phyloP scores from a whole-genome alignment of 2,797 vertebrate genomes.

The Mormyrus hasselquistii region DNA sequence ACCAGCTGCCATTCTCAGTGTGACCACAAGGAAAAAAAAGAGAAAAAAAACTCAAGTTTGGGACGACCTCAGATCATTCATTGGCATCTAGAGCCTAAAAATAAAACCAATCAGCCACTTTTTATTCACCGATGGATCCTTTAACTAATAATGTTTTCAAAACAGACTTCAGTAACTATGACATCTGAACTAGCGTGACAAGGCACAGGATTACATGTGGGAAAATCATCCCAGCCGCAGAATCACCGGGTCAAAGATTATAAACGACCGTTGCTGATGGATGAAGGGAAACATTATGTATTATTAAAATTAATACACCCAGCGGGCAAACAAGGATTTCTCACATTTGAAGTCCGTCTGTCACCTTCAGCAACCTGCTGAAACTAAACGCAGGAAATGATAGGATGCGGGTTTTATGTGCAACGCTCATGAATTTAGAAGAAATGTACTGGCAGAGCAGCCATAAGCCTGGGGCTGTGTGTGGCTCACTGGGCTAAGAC shows the following conservation, averaged over 20 bases:
- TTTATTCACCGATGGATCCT: not conserved
- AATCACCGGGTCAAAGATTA: not conserved
- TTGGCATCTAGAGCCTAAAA: not conserved
- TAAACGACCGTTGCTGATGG: not conserved
- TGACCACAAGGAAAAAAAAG: not conserved
- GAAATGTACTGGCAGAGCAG: not conserved
- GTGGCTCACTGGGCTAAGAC: not conserved
- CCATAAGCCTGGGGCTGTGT: not conserved
- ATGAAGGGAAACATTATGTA: not conserved
- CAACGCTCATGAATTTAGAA: not conserved
- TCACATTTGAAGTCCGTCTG: constrained; percentile 24
- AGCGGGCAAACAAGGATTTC: constrained; percentile 18
- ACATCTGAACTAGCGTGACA: not conserved
- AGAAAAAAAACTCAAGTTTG: not conserved
- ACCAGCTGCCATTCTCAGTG: not conserved
- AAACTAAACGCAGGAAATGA: not conserved
- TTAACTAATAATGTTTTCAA: constrained; percentile 1
- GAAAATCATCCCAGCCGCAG: not conserved
- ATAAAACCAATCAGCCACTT: not conserved
- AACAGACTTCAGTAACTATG: not conserved
- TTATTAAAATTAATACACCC: constrained; percentile 15
- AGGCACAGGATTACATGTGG: not conserved
- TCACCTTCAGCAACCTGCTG: not conserved
- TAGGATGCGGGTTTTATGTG: not conserved
- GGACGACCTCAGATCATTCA: not conserved